These are phyloP conservation scores for Lota lota DNA, from an alignment of 2,113 vertebrate species.

Conservation along the genomic window DNA sequence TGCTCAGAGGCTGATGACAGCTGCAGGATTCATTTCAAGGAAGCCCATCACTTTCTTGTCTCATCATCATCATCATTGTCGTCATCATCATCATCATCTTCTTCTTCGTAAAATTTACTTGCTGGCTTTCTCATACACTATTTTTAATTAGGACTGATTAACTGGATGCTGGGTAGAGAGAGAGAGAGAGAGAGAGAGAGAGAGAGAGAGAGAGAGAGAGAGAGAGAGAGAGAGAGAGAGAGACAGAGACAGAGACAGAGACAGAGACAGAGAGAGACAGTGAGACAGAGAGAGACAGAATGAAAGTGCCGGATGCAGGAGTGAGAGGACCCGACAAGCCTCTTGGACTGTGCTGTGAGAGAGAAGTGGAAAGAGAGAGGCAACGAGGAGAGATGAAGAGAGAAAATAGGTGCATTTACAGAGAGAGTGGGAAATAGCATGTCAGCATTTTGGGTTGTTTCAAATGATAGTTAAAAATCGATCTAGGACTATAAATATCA, in stretches of 20 bases:
- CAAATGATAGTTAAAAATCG: conserved; percentile 59
- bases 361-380: neutral
- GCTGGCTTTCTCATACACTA: conserved; percentile 29
- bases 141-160: conserved; percentile 63
- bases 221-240: no score
- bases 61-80: conserved; percentile 39
- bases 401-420: no score
- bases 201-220: no score
- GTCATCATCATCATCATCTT: conserved; percentile 1
- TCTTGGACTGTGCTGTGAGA: neutral
- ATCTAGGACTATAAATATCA: conserved; percentile 51
- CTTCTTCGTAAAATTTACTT: conserved; percentile 11
- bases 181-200: no score
- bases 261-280: no score
- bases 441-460: conserved; percentile 23
- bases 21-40: conserved; percentile 35
- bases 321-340: no score
- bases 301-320: no score
- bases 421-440: no score
- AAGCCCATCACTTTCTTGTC: conserved; percentile 22
- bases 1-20: conserved; percentile 38
- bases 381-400: neutral
- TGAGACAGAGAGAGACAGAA: no score
- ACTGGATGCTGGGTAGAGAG: conserved; percentile 39
- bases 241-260: no score